A percentile compares a stretch with the other conserved stretches of the same genome.
Evolutionary conservation across 2,113 vertebrate genomes (phyloP).

Genomic region (Clarias gariepinus): DNA sequence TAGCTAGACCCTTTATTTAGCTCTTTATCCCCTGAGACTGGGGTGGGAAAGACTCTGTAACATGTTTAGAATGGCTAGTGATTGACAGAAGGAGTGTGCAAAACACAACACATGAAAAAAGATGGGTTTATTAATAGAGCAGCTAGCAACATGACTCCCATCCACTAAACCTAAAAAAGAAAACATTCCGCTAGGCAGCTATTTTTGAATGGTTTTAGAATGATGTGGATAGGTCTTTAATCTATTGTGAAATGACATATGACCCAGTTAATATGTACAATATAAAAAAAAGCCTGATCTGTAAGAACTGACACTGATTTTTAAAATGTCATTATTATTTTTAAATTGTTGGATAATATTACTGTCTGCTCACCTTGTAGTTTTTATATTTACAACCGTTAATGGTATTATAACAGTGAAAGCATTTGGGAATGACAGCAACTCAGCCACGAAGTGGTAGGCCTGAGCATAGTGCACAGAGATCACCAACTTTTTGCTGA

Average conservation of each 20-base stretch:
- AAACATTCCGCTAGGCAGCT: neutral
- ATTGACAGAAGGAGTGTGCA: conserved; percentile 12
- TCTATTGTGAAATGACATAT: neutral
- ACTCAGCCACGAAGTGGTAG: no score
- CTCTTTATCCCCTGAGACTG: neutral
- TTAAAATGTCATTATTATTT: neutral
- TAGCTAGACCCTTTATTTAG: neutral
- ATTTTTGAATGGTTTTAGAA: neutral
- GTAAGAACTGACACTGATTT: neutral
- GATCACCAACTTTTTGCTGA: no score
- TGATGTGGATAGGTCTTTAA: neutral
- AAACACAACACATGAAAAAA: neutral
- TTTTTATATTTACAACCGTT: neutral
- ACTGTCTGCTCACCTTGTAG: neutral
- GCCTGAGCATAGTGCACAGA: no score
- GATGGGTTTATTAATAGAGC: neutral
- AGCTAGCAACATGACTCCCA: no score
- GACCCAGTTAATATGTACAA: neutral
- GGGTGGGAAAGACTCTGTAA: neutral
- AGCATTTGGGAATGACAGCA: no score
- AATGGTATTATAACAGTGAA: no score
- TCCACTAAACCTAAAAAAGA: neutral
- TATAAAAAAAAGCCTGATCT: neutral
- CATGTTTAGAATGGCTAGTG: neutral
- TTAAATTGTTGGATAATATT: neutral